phyloP scores from a whole-genome alignment of 2,113 vertebrate genomes.

The Perca schrenkii region DNA sequence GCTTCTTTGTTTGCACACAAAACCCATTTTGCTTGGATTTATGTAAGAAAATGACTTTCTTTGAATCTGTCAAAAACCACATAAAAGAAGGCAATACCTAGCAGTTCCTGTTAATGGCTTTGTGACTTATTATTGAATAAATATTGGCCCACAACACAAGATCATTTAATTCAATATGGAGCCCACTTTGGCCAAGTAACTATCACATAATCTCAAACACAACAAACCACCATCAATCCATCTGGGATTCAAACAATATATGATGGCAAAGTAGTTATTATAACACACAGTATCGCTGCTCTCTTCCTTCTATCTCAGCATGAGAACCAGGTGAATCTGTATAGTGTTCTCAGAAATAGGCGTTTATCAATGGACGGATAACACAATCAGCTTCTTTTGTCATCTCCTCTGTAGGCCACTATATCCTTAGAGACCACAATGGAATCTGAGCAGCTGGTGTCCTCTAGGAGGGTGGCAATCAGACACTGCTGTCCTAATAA shows the following conservation, averaged over 20 bases:
- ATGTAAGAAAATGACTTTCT: background rate
- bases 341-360: constrained; percentile 20
- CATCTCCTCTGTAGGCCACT: background rate
- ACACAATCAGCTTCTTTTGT: constrained; percentile 20
- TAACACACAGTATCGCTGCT: constrained; percentile 16
- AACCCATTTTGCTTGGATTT: background rate
- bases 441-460: constrained; percentile 2
- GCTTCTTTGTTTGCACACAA: background rate
- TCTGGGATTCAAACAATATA: constrained; percentile 1
- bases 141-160: background rate
- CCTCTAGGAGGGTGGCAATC: constrained; percentile 49
- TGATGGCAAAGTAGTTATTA: background rate
- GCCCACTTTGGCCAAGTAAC: background rate
- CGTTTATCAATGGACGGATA: constrained; percentile 25
- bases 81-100: background rate
- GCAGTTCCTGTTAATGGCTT: background rate
- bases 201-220: constrained; percentile 11
- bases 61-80: background rate
- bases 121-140: background rate
- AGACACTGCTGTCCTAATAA: constrained; percentile 66
- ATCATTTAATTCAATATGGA: background rate
- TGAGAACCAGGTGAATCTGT: constrained; percentile 45
- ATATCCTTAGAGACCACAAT: background rate
- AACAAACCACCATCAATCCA: background rate
- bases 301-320: background rate